These are phyloP conservation scores for Dendrolimus houi DNA, from an alignment of 2,888 invertebrate genomes.

Conservation along the genomic window DNA sequence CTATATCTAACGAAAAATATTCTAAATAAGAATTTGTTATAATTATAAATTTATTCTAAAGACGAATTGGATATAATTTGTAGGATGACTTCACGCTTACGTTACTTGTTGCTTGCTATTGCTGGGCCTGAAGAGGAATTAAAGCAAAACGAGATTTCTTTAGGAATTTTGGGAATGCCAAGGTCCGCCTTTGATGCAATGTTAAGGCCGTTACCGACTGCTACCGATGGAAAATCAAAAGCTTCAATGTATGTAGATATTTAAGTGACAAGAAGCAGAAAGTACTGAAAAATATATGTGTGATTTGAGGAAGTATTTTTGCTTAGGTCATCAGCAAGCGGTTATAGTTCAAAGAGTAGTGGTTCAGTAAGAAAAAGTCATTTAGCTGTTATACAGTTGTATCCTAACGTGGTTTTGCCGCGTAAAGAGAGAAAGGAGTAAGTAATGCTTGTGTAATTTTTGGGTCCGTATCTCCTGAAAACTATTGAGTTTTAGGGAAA, in stretches of 20 bases:
- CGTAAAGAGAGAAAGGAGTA: slow-evolving; percentile 28
- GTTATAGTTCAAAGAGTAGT: slow-evolving; percentile 26
- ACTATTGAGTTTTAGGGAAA: too few relatives aligned
- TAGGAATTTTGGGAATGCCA: slow-evolving; percentile 78
- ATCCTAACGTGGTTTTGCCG: slow-evolving; percentile 43
- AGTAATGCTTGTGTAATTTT: slow-evolving; percentile 13
- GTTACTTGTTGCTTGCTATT: slow-evolving; percentile 70
- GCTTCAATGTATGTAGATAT: slow-evolving; percentile 30
- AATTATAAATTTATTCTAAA: too few relatives aligned
- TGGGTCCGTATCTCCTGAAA: too few relatives aligned
- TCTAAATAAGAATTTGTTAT: too few relatives aligned
- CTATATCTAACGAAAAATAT: too few relatives aligned
- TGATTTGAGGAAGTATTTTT: neutral
- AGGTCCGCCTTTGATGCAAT: slow-evolving; percentile 75
- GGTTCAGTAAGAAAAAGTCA: slow-evolving; percentile 34
- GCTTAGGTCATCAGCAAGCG: slow-evolving; percentile 29
- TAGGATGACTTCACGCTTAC: slow-evolving; percentile 49
- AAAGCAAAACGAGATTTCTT: slow-evolving; percentile 46
- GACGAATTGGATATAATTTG: neutral
- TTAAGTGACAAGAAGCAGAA: neutral
- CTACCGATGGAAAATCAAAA: slow-evolving; percentile 36
- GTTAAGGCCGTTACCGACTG: slow-evolving; percentile 48
- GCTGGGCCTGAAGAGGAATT: slow-evolving; percentile 75
- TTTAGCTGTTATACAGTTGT: slow-evolving; percentile 23
- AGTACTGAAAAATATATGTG: neutral